These are phyloP conservation scores for Synchiropus splendidus DNA, from an alignment of 2,113 vertebrate genomes.

Conservation along the genomic window DNA sequence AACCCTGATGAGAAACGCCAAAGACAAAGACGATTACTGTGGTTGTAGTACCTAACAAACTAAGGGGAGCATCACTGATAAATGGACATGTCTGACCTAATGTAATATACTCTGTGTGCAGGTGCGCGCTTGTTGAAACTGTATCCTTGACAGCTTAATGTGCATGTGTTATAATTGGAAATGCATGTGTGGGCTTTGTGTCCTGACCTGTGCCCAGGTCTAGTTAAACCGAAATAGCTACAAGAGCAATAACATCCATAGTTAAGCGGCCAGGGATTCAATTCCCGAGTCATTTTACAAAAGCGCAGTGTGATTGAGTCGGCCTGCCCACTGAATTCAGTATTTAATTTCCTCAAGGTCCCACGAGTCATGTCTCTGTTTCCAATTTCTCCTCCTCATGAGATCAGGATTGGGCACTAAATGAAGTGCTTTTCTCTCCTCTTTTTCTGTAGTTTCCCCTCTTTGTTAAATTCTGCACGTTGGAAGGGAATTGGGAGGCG, in stretches of 20 bases:
- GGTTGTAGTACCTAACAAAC: too few species aligned
- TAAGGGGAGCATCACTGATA: too few species aligned
- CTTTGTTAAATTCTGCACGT: conserved; percentile 18
- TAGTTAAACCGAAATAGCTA: conserved; percentile 46
- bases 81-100: too few species aligned
- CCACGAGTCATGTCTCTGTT: conserved; percentile 46
- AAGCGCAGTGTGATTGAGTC: conserved; percentile 51
- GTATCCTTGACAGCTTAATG: not conserved
- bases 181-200: not conserved
- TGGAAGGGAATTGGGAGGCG: conserved; percentile 17
- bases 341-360: conserved; percentile 58
- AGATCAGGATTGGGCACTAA: conserved; percentile 39
- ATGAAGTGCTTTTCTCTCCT: conserved; percentile 23
- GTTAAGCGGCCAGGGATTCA: conserved; percentile 48
- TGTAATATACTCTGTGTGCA: not conserved
- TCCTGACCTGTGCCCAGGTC: conserved; percentile 14
- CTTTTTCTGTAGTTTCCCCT: conserved; percentile 27
- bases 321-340: conserved; percentile 41
- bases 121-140: not conserved
- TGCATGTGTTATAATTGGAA: not conserved
- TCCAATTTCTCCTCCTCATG: conserved; percentile 47
- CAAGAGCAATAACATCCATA: conserved; percentile 45
- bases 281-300: conserved; percentile 52
- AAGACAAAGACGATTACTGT: too few species aligned
- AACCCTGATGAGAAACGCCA: too few species aligned